phyloP scores from a whole-genome alignment of 2,113 vertebrate genomes.

The Harpagus bidentatus region DNA sequence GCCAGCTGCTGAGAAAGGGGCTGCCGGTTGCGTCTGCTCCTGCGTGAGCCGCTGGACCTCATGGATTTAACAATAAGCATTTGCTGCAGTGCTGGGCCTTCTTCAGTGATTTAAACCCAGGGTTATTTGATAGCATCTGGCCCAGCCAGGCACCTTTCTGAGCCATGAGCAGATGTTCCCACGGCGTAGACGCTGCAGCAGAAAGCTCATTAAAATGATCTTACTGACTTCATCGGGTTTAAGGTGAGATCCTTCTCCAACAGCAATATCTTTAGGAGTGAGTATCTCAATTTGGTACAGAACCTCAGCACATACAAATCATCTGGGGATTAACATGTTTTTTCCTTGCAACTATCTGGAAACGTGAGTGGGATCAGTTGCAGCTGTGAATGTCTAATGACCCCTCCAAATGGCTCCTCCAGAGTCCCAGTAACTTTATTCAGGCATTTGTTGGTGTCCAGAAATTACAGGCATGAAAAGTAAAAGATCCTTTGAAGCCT shows the following conservation, averaged over 20 bases:
- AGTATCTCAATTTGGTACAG: not conserved
- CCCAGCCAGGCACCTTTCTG: not conserved
- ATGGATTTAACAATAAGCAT: accelerated
- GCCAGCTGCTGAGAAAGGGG: not conserved
- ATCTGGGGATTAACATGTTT: not conserved
- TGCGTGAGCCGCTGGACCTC: accelerated
- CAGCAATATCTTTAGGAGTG: not conserved
- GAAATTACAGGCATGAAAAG: not conserved
- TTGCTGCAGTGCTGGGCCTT: not conserved
- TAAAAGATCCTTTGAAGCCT: not conserved
- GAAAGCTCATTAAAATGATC: not conserved
- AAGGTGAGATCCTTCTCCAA: not conserved
- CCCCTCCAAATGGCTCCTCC: not conserved
- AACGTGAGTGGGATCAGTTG: not conserved
- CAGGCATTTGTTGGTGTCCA: not conserved
- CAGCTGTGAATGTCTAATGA: not conserved
- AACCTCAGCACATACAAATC: not conserved
- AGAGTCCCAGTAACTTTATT: not conserved
- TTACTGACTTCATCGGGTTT: not conserved
- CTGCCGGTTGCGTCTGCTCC: accelerated
- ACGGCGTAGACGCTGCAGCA: accelerated
- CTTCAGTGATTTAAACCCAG: no score
- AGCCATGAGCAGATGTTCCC: not conserved
- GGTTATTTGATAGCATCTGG: not conserved
- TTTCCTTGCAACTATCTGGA: not conserved